phyloP scores from a whole-genome alignment of 2,113 vertebrate genomes.

The Circaetus cinerascens region DNA sequence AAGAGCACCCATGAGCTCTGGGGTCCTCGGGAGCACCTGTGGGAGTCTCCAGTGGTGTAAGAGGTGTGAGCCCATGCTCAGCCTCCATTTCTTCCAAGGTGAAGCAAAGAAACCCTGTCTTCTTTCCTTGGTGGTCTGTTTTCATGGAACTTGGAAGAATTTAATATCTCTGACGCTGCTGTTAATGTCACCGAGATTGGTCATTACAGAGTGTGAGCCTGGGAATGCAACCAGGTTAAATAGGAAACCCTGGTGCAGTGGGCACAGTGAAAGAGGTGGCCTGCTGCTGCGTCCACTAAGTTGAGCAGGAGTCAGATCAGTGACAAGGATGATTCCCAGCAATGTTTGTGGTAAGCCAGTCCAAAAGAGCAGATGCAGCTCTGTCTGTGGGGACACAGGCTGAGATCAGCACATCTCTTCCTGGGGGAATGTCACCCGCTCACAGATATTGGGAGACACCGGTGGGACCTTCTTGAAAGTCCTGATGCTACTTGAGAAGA shows the following conservation, averaged over 20 bases:
- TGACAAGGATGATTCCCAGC: neutral
- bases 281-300: neutral
- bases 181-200: neutral
- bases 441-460: neutral
- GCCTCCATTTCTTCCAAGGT: neutral
- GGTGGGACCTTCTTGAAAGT: neutral
- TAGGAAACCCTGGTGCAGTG: accelerated
- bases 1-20: neutral
- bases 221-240: neutral
- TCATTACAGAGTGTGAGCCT: neutral
- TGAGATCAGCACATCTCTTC: neutral
- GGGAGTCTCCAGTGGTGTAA: neutral
- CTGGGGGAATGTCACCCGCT: neutral
- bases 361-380: neutral
- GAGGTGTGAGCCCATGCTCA: neutral
- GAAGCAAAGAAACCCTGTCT: neutral
- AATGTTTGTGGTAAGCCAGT: accelerated
- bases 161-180: neutral
- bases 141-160: neutral
- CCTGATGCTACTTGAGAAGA: neutral
- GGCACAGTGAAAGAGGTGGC: neutral
- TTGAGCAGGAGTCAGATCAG: neutral
- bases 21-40: neutral
- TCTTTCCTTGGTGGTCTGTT: neutral
- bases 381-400: neutral